Percentiles rank a stretch among this genome's conserved stretches.
These are phyloP conservation scores for Carettochelys insculpta DNA, from an alignment of 2,113 vertebrate genomes.

Conservation along the genomic window DNA sequence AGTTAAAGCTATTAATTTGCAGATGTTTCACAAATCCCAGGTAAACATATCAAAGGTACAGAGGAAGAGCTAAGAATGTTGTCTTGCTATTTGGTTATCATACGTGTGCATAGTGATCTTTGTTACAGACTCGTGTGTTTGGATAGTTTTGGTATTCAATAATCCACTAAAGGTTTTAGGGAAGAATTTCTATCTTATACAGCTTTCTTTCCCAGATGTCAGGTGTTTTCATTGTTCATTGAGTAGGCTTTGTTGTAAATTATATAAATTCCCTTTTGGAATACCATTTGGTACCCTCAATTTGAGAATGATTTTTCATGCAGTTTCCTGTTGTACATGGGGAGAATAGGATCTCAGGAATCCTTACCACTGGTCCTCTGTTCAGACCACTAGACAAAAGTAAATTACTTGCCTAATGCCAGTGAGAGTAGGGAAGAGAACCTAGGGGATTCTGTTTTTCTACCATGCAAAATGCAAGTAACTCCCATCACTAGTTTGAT, in stretches of 20 bases:
- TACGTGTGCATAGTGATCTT: background rate
- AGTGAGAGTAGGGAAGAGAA: background rate
- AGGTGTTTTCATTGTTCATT: background rate
- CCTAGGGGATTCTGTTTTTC: background rate
- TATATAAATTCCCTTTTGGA: background rate
- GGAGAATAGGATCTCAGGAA: background rate
- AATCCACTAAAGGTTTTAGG: background rate
- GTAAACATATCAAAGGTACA: slow-evolving; percentile 63
- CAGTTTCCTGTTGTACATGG: background rate
- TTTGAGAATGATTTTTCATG: background rate
- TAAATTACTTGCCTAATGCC: too few species aligned
- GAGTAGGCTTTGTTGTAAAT: background rate
- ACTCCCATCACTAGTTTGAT: background rate
- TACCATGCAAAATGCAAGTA: background rate
- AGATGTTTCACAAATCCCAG: slow-evolving; percentile 97
- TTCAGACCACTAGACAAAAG: background rate
- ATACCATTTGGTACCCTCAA: background rate
- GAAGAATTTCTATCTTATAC: too few species aligned
- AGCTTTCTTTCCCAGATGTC: background rate
- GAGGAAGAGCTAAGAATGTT: background rate
- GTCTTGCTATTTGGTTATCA: rapidly evolving
- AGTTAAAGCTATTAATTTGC: slow-evolving; percentile 94
- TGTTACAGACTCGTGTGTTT: background rate
- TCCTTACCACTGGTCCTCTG: background rate
- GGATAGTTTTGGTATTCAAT: background rate